phyloP scores from a whole-genome alignment of 2,113 vertebrate species.

The Miniopterus natalensis region DNA sequence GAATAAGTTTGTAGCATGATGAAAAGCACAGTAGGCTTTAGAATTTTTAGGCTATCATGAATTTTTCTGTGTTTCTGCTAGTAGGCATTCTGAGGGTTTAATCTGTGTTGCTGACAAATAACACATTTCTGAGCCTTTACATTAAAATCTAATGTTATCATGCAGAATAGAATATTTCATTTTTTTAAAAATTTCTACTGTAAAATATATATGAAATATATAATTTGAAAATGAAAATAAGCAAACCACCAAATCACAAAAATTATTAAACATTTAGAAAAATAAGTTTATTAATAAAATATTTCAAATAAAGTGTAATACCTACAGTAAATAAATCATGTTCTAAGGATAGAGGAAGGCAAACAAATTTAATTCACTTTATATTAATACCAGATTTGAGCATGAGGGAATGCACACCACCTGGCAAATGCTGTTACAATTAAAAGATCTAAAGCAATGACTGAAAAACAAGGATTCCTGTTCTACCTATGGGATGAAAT shows the following conservation, averaged over 20 bases:
- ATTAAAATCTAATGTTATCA: background rate
- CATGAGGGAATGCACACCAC: too few species aligned
- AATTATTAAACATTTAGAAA: background rate
- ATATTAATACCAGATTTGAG: too few species aligned
- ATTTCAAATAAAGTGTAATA: too few species aligned
- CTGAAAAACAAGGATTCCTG: too few species aligned
- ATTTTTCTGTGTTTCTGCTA: background rate
- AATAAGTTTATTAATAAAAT: too few species aligned
- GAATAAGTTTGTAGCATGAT: background rate
- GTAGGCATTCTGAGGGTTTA: background rate
- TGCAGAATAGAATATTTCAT: background rate
- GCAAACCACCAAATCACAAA: background rate
- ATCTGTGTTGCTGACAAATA: background rate
- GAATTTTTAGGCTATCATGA: background rate
- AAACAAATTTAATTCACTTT: too few species aligned
- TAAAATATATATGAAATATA: background rate
- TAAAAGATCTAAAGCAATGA: too few species aligned
- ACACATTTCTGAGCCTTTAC: background rate
- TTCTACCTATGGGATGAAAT: too few species aligned
- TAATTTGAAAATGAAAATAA: background rate
- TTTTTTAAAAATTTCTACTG: background rate
- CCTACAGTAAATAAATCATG: too few species aligned
- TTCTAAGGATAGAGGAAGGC: too few species aligned
- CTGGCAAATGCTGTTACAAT: too few species aligned
- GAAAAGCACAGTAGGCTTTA: background rate